Evolutionary conservation across 1,140 invertebrate species (phyloP), one percentile per base, ranked within the genome.

Genomic region (Euura saliciscinereae): DNA sequence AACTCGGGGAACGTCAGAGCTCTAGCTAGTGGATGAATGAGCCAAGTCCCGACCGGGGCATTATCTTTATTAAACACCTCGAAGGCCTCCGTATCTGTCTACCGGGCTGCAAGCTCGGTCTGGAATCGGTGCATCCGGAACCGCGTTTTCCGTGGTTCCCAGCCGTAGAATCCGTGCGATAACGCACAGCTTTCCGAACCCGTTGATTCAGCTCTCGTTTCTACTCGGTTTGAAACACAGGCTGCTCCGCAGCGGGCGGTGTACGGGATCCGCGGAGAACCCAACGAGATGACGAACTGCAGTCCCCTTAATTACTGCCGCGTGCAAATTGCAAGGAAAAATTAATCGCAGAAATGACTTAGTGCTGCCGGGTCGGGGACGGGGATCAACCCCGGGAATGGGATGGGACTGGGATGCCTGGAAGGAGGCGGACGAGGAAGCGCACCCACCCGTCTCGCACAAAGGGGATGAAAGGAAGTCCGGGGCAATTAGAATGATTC

Each of bases 341-440:
- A 88, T 88, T 88, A 88, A 88, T 88, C 86, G 86, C 85, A 87
- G 85, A 88, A 88, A 88, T 88, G 86, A 88, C 86, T 87, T 88
- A 87, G 86, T 86, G 84, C 81, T 79, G 77, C 78, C 75, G 79
- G 74, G 51, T 68, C 2, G 71, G 66, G 66, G 11, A 10, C 73
- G 74, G 71, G 46, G 72, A 68, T 74, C 71, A 66, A 45, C 45
- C 69, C 71, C 68, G 45, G 75, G 69, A 1, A 28, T 28, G 13
- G 65, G 68, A 73, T 69, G 44, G 71, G 71, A 13, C 73, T 69
- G 68, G 71, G 75, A 69, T 69, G 74, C 46, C 65, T 64, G 71
- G 73, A 73, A 74, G 71, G 68, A 11, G 44, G 76, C 79, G 75
- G 13, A 79, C 70, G 82, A 83, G 82, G 83, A 84, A 83, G 78